Evolutionary conservation across 2,113 vertebrate species (phyloP).

Genomic region (Urocolius indicus): DNA sequence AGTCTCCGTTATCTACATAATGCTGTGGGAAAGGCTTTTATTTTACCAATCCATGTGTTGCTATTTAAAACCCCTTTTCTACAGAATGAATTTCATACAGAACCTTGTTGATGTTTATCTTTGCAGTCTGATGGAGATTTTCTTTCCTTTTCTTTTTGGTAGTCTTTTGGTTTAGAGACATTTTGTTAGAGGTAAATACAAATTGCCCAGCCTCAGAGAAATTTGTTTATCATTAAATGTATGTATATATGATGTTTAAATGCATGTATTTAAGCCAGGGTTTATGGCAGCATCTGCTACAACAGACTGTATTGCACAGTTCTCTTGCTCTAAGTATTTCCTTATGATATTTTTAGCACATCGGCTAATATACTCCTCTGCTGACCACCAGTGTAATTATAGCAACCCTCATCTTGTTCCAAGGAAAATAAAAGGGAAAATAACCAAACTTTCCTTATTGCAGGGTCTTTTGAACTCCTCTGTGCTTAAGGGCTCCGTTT

Average conservation of each 20-base stretch:
- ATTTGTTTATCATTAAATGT: background rate
- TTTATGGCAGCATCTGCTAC: background rate
- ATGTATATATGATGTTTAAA: background rate
- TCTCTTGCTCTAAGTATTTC: background rate
- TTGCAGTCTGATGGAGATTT: background rate
- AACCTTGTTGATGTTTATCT: background rate
- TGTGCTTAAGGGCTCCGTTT: background rate
- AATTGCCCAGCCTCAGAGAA: background rate
- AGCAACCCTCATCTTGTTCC: background rate
- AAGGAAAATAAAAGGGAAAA: background rate
- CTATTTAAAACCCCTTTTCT: background rate
- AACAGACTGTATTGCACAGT: background rate
- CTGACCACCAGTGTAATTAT: background rate
- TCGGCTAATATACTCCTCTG: background rate
- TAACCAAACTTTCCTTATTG: background rate
- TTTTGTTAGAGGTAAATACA: background rate
- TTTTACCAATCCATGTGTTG: background rate
- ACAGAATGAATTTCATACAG: background rate
- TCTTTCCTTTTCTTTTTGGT: background rate
- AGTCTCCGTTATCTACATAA: background rate
- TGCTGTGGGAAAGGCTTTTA: background rate
- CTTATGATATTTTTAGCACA: conserved; percentile 18
- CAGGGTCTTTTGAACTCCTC: background rate
- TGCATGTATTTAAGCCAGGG: background rate
- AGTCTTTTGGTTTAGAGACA: background rate